phyloP scores from a whole-genome alignment of 2,888 invertebrate species.

The Hemithea aestivaria region DNA sequence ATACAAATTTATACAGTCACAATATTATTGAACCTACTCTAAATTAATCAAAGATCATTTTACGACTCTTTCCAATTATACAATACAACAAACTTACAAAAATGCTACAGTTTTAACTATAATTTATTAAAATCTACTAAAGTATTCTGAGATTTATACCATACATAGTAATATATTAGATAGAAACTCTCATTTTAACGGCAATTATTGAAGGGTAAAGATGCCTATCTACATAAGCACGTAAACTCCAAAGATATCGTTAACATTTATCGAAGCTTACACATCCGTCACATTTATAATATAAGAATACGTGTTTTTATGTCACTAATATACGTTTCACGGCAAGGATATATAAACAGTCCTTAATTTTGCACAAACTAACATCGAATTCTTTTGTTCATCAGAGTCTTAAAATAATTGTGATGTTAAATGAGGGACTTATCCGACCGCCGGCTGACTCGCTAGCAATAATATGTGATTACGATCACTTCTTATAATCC shows the following conservation, averaged over 20 bases:
- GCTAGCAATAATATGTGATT: no score
- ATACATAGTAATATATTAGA: conserved; percentile 4
- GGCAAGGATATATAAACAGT: no score
- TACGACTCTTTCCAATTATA: conserved; percentile 21
- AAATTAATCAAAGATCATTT: conserved; percentile 15
- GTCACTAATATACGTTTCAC: no score
- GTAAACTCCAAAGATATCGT: neutral
- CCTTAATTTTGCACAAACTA: no score
- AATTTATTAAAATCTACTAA: conserved; percentile 10
- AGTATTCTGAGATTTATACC: conserved; percentile 15
- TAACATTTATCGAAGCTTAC: conserved; percentile 1
- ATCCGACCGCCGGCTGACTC: no score
- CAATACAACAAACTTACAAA: conserved; percentile 23
- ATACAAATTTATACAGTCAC: conserved; percentile 48
- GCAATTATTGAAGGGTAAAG: conserved; percentile 2
- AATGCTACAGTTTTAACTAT: conserved; percentile 15
- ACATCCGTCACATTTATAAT: neutral
- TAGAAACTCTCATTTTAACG: conserved; percentile 2
- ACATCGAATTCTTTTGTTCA: no score
- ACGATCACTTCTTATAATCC: no score
- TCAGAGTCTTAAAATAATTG: no score
- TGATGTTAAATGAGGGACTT: no score
- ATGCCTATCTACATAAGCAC: conserved; percentile 15
- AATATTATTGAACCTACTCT: conserved; percentile 12
- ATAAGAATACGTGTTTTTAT: no score